phyloP scores from a whole-genome alignment of 2,113 vertebrate genomes.

The Psittacus erithacus region DNA sequence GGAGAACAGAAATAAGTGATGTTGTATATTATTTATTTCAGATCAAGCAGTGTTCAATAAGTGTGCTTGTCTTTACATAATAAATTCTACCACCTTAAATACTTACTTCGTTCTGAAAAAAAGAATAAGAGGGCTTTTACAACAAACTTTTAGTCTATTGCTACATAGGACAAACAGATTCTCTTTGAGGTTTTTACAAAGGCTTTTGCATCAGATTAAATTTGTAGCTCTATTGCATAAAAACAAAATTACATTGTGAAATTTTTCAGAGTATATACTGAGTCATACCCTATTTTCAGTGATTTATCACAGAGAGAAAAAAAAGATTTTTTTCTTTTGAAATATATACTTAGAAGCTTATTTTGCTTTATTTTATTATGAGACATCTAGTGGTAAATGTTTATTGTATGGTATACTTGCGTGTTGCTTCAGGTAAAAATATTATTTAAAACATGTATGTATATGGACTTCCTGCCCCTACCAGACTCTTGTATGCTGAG shows the following conservation, averaged over 20 bases:
- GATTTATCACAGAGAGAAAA: accelerated
- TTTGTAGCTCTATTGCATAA: background rate
- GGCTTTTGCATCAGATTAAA: background rate
- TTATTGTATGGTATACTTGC: background rate
- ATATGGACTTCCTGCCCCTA: background rate
- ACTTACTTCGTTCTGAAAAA: background rate
- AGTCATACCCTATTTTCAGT: background rate
- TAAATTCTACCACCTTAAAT: background rate
- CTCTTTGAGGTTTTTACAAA: background rate
- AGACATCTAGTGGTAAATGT: background rate
- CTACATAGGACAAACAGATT: accelerated
- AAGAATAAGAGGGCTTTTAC: background rate
- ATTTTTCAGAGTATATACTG: background rate
- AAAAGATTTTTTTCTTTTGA: background rate
- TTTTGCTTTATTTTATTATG: background rate
- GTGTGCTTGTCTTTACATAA: background rate
- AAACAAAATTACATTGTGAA: background rate
- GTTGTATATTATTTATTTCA: background rate
- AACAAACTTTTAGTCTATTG: background rate
- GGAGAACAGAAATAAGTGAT: background rate
- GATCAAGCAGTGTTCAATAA: background rate
- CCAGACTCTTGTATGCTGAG: background rate
- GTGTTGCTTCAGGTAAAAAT: background rate
- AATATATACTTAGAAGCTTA: background rate
- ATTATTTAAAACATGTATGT: background rate